Conservation (phyloP, 2,113 vertebrate genomes). For the Sialia sialis region DNA sequence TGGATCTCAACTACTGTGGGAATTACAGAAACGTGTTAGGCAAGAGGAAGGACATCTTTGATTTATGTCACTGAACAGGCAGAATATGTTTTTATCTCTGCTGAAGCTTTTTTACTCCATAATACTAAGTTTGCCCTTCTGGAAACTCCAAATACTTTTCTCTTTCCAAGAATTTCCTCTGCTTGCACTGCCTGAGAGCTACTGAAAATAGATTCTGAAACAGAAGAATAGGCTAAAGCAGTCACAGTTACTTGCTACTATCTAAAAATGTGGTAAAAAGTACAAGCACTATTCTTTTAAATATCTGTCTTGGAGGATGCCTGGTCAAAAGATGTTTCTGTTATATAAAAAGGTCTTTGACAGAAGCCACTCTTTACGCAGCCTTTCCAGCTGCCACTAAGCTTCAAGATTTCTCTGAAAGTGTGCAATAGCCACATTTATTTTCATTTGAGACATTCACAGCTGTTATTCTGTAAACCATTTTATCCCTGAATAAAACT, state of each 20-base stretch:
- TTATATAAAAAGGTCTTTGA: background rate
- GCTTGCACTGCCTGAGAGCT: background rate
- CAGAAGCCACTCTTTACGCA: background rate
- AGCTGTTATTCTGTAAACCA: background rate
- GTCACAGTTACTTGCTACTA: background rate
- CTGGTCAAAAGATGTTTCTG: background rate
- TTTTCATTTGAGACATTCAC: background rate
- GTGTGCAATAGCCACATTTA: background rate
- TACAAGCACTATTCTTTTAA: background rate
- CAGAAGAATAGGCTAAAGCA: background rate
- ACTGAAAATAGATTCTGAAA: background rate
- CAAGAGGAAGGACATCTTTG: background rate
- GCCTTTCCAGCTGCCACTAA: background rate
- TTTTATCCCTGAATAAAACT: background rate
- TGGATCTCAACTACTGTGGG: background rate
- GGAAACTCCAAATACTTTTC: background rate
- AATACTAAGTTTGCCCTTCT: background rate
- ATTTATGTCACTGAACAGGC: background rate
- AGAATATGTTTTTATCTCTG: background rate
- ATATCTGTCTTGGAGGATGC: background rate
- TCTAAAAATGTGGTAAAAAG: background rate
- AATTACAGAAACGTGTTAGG: background rate
- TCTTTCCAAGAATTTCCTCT: background rate
- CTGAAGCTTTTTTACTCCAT: background rate
- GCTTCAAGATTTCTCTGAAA: background rate